Conservation (phyloP, 2,113 vertebrate genomes). For the Periophthalmus modestus region DNA sequence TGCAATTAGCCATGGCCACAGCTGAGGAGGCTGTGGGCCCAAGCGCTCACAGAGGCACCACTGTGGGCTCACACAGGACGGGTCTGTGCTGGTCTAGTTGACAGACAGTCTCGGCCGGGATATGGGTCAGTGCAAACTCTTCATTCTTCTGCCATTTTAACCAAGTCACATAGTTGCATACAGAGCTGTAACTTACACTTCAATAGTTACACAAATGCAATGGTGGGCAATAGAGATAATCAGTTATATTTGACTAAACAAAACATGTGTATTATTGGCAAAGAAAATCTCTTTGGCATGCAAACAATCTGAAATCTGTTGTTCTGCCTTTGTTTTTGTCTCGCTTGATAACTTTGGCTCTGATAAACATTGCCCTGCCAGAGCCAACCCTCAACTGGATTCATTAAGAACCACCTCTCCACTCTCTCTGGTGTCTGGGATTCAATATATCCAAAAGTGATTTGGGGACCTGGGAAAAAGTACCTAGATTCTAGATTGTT, state of each 20-base stretch:
- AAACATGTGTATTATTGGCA: not conserved
- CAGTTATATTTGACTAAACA: not conserved
- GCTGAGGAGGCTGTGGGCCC: constrained; percentile 50
- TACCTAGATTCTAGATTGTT: not conserved
- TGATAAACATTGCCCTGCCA: not conserved
- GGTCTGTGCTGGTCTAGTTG: constrained; percentile 38
- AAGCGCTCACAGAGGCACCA: constrained; percentile 55
- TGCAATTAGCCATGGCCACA: constrained; percentile 42
- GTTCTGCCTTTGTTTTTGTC: not conserved
- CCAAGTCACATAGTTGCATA: not conserved
- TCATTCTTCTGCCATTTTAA: not conserved
- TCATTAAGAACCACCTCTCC: not conserved
- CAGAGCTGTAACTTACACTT: not conserved
- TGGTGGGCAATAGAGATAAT: not conserved
- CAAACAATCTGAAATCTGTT: not conserved
- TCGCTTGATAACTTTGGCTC: not conserved
- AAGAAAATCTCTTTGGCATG: not conserved
- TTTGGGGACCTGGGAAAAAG: not conserved
- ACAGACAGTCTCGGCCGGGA: constrained; percentile 24
- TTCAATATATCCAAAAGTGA: not conserved
- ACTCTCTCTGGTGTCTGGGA: not conserved
- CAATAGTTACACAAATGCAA: not conserved
- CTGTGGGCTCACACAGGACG: constrained; percentile 57
- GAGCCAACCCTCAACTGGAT: constrained; percentile 2
- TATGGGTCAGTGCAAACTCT: not conserved